A percentile compares a stretch with the other conserved stretches of the same genome.
Evolutionary conservation across 1,140 invertebrate species (phyloP).

Genomic region (Propsilocerus akamusi): DNA sequence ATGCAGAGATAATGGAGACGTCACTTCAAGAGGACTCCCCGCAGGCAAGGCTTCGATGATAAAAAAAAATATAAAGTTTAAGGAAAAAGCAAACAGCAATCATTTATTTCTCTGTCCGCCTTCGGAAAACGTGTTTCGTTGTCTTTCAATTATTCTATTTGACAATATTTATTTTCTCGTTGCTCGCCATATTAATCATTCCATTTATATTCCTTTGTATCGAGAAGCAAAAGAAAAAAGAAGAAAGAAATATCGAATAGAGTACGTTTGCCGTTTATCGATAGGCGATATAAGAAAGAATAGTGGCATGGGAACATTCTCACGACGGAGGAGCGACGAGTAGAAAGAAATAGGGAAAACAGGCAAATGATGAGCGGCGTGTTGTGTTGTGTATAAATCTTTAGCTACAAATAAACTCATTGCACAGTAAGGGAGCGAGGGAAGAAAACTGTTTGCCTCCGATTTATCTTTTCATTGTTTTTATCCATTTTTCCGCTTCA

Average conservation of each 20-base stretch:
- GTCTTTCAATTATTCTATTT: conserved; percentile 1
- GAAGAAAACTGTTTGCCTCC: not conserved
- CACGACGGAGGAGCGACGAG: not conserved
- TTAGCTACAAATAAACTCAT: not conserved
- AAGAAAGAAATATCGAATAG: not conserved
- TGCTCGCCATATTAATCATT: not conserved
- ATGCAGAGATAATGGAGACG: too few relatives aligned
- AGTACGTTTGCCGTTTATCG: not conserved
- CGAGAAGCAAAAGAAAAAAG: not conserved
- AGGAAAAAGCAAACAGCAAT: not conserved
- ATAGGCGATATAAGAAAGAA: not conserved
- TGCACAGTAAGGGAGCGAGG: not conserved
- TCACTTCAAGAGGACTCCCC: too few relatives aligned
- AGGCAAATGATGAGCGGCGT: not conserved
- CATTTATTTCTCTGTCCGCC: not conserved
- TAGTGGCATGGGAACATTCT: not conserved
- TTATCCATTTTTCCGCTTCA: too few relatives aligned
- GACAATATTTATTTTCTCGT: conserved; percentile 1
- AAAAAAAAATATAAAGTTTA: not conserved
- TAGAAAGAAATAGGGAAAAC: not conserved
- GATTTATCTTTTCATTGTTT: not conserved
- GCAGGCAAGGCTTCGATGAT: too few relatives aligned
- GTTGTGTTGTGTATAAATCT: not conserved
- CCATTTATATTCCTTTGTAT: not conserved
- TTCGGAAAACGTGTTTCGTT: not conserved